phyloP scores from a whole-genome alignment of 2,888 invertebrate species.

The Ormyrus labotus region DNA sequence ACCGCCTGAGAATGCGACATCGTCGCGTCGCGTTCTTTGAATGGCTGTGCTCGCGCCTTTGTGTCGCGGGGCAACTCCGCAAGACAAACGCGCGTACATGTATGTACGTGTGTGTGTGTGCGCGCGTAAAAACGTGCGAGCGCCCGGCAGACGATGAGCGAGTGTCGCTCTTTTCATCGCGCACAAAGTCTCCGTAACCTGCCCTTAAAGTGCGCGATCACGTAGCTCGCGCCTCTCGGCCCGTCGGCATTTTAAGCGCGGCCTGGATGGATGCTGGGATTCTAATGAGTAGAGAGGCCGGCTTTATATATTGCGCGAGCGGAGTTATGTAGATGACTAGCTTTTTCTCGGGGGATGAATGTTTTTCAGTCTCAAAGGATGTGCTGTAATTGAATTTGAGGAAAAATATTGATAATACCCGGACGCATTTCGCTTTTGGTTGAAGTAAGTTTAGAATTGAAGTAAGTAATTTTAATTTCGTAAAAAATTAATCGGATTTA shows the following conservation, averaged over 20 bases:
- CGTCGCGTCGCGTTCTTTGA: conserved; percentile 13
- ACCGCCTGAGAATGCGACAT: conserved; percentile 49
- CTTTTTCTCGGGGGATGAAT: conserved; percentile 11
- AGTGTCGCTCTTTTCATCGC: conserved; percentile 25
- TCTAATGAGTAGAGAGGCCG: conserved; percentile 1
- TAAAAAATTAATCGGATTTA: too few relatives aligned
- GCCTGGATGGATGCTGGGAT: conserved; percentile 8
- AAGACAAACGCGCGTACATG: conserved; percentile 38
- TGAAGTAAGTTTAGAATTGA: too few relatives aligned
- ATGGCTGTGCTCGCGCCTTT: conserved; percentile 35
- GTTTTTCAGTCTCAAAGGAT: neutral
- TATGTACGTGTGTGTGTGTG: neutral
- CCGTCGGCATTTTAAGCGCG: conserved; percentile 43
- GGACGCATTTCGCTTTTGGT: too few relatives aligned
- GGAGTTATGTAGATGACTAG: conserved; percentile 8
- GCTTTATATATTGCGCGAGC: neutral
- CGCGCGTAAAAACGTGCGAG: neutral
- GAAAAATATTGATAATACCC: too few relatives aligned
- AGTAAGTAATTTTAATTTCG: too few relatives aligned
- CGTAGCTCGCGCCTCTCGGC: conserved; percentile 26
- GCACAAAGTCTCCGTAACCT: conserved; percentile 42
- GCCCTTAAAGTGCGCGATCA: conserved; percentile 54
- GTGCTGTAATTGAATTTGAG: too few relatives aligned
- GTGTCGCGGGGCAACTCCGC: conserved; percentile 9
- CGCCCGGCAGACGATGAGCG: conserved; percentile 1